A percentile compares a stretch with the other conserved stretches of the same genome.
These are phyloP conservation scores for Hetaerina americana DNA, from an alignment of 1,140 invertebrate species.

Conservation along the genomic window DNA sequence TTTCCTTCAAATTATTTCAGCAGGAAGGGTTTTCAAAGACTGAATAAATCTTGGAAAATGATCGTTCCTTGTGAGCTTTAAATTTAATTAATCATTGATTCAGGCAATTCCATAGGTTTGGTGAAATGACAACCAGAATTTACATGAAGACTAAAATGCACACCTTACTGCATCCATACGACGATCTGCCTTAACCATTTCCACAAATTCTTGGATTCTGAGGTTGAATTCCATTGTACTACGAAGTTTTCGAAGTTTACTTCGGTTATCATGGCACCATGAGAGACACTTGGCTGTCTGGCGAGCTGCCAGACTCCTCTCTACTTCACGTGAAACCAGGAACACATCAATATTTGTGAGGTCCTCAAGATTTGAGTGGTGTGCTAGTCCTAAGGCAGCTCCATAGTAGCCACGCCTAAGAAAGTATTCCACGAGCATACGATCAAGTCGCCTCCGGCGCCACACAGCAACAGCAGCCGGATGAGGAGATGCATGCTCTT, in stretches of 20 bases:
- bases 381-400: slow-evolving; percentile 73
- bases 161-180: slow-evolving; percentile 76
- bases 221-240: slow-evolving; percentile 86
- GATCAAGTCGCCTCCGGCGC: slow-evolving; percentile 76
- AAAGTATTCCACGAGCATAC: slow-evolving; percentile 94
- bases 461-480: slow-evolving; percentile 54
- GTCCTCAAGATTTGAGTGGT: slow-evolving; percentile 68
- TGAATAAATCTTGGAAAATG: slow-evolving; percentile 1
- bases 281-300: slow-evolving; percentile 82
- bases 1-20: too few relatives aligned
- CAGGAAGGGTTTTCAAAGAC: not conserved
- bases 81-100: too few relatives aligned
- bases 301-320: slow-evolving; percentile 56
- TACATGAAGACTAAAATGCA: not conserved
- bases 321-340: slow-evolving; percentile 77
- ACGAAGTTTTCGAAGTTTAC: slow-evolving; percentile 85
- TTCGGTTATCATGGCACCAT: slow-evolving; percentile 97
- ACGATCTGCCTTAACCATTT: slow-evolving; percentile 74
- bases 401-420: slow-evolving; percentile 92
- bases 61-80: too few relatives aligned
- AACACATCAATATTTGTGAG: slow-evolving; percentile 91
- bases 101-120: too few relatives aligned
- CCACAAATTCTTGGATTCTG: slow-evolving; percentile 89
- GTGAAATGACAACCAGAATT: too few relatives aligned
- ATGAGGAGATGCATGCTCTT: slow-evolving; percentile 50